Base-by-base conservation (phyloP, 2,888 invertebrate species). In the Caenorhabditis virilis region DNA sequence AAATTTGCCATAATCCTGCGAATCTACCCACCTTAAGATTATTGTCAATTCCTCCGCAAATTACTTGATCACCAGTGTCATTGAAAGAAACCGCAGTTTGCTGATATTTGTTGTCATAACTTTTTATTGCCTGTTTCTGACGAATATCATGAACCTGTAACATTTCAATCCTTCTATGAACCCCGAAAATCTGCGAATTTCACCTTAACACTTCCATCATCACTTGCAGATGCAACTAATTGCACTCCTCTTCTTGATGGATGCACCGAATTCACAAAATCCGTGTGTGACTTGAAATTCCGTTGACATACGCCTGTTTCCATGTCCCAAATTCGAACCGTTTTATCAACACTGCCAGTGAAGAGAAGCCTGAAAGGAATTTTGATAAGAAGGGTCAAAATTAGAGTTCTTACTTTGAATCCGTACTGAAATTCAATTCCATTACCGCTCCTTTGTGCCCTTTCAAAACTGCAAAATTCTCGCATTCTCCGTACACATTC, bases 401-500 rank as follows among this genome's bases (percentile, higher is more conserved):
- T 45, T 50, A 5, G 9, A 50, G 6, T 25, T 30, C 7, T 27
- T 27, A 57, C 45, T 59, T 48, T 1, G 68, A 50, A 46, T 67
- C 85, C 5, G 83, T 77, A 36, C 80, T 82, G 73, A 83, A 87
- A 43, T 86, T 85, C 11, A 97, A 86, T 84, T 99, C 95, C 89
- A 94, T 90, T 1, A 98, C 87, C 1, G 95, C 93, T 1, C 97
- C 98, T 0, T 91, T 91, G 85, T 99, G 98, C 0, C 95, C 95
- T 18, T 89, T 89, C 89, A 99, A 89, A 20, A 91, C 89, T 79
- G 92, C 91, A 71, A 95, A 89, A 84, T 98, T 99, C 82, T 97
- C 95, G 85, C 98, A 98, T 83, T 98, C 95, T 0, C 93, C 97
- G 82, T 93, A 95, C 0, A 95, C 93, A 84, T 91, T 92, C 98